phyloP scores from a whole-genome alignment of 2,888 invertebrate genomes.

The Drosophila barbarae region DNA sequence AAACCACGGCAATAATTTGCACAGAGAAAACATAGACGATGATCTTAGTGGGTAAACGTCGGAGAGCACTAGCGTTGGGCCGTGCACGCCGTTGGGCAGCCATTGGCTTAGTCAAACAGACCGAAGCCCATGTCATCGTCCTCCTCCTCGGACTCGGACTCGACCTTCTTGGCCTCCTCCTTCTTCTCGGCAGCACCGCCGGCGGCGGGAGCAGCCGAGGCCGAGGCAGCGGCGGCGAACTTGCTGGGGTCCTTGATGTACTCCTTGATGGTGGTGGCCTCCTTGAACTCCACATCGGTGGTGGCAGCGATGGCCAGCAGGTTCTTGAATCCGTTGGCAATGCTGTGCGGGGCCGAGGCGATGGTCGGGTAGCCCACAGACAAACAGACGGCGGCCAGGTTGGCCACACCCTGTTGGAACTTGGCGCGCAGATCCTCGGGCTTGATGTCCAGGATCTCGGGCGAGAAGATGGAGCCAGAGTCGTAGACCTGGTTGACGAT shows the following conservation, averaged over 20 bases:
- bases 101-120: slow-evolving; percentile 87
- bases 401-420: slow-evolving; percentile 96
- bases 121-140: slow-evolving; percentile 99
- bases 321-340: slow-evolving; percentile 99
- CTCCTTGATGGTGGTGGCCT: slow-evolving; percentile 95
- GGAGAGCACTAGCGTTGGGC: slow-evolving; percentile 24
- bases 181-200: slow-evolving; percentile 84
- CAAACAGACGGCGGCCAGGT: slow-evolving; percentile 95
- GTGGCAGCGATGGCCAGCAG: slow-evolving; percentile 97
- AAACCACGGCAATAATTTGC: slow-evolving; percentile 79
- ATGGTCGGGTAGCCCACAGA: slow-evolving; percentile 97
- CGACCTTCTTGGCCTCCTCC: slow-evolving; percentile 89
- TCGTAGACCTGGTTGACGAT: slow-evolving; percentile 98
- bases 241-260: slow-evolving; percentile 98
- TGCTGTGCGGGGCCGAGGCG: slow-evolving; percentile 98
- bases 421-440: slow-evolving; percentile 95
- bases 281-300: slow-evolving; percentile 96
- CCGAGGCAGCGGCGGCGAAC: slow-evolving; percentile 86
- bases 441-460: slow-evolving; percentile 98
- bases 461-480: slow-evolving; percentile 98
- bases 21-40: slow-evolving; percentile 21
- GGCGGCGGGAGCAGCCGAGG: slow-evolving; percentile 83
- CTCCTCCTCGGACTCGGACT: slow-evolving; percentile 87
- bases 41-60: slow-evolving; percentile 47
- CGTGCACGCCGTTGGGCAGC: slow-evolving; percentile 16